Evolutionary conservation across 2,113 vertebrate genomes (phyloP), one percentile per base, ranked within the genome.

Genomic region (Struthio camelus): DNA sequence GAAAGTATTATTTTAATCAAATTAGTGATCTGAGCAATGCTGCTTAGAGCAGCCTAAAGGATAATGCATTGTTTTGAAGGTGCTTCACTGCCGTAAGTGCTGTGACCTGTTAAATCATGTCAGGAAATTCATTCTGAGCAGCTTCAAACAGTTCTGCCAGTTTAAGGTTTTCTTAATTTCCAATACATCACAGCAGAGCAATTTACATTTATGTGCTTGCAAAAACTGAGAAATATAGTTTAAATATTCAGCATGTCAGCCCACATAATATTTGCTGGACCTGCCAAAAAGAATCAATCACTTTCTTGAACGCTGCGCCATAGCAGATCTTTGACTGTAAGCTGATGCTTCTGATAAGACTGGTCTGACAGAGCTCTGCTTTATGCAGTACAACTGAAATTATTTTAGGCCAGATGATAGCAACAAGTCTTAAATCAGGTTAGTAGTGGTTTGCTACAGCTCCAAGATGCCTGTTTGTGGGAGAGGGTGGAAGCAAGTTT

Each of bases 121-220:
- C 95, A 97, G 89, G 56, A 94, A 88, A 78, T 38, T 38, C 70
- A 42, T 70, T 93, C 5, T 95, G 96, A 97, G 92, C 97, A 97
- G 83, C 97, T 97, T 97, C 97, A 97, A 97, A 97, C 91, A 59
- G 18, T 4, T 69, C 66, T 90, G 76, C 77, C 61, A 89, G 89
- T 83, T 34, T 16, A 88, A 66, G n/a, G 65, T 71, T 50, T 93
- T 84, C 3, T 1, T 70, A 34, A 80, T 80, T 93, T 89, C 76
- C 91, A 84, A 46, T 61, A 95, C 77, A 92, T 80, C 83, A 76
- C 59, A 93, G 90, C 48, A 85, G 64, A 95, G 54, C 1, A 8
- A 73, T 89, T 95, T 82, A 70, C 53, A 64, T 46, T 69, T 19
- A 23, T 53, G 83, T 30, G 65, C 79, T 84, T 93, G 81, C 50